These are phyloP conservation scores for Chelon auratus DNA, from an alignment of 2,797 vertebrate genomes.

Conservation along the genomic window DNA sequence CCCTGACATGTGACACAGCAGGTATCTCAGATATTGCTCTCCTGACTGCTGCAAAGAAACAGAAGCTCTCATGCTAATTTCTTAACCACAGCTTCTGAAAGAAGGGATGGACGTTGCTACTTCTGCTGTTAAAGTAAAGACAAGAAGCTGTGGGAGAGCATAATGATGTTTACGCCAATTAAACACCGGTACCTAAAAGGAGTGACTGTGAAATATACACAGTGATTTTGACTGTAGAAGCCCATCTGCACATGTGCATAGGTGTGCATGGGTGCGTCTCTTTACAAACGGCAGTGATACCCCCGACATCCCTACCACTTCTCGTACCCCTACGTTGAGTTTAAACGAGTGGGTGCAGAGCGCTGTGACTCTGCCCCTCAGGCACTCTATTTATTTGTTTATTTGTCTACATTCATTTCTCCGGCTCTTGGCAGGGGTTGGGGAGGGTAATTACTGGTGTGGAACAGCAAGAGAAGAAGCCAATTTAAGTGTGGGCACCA, in stretches of 20 bases:
- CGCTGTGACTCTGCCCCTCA: slow-evolving; percentile 45
- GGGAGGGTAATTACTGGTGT: slow-evolving; percentile 76
- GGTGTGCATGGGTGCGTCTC: not conserved
- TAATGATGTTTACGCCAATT: slow-evolving; percentile 26
- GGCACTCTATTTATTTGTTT: slow-evolving; percentile 71
- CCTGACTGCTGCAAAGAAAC: slow-evolving; percentile 34
- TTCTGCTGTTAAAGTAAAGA: slow-evolving; percentile 17
- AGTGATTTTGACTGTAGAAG: not conserved
- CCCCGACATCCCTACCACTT: slow-evolving; percentile 10
- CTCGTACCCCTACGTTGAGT: slow-evolving; percentile 30
- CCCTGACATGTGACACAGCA: slow-evolving; percentile 54
- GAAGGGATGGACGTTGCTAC: slow-evolving; percentile 36
- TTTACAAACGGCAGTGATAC: slow-evolving; percentile 20
- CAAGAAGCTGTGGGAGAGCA: not conserved
- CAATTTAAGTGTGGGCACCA: slow-evolving; percentile 75
- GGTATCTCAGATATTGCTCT: slow-evolving; percentile 36
- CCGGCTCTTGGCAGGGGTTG: slow-evolving; percentile 48
- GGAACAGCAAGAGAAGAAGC: slow-evolving; percentile 75
- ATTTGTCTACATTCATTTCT: slow-evolving; percentile 73
- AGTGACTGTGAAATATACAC: slow-evolving; percentile 20
- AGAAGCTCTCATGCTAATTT: slow-evolving; percentile 45
- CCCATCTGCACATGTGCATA: not conserved
- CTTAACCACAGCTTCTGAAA: slow-evolving; percentile 38
- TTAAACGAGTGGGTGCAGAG: slow-evolving; percentile 60
- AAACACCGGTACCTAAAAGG: slow-evolving; percentile 11